Evolutionary conservation across 35 echinoderm and acorn worm species (phyloP), one percentile per base, ranked within the genome.

Genomic region (Stichopus chloronotus): DNA sequence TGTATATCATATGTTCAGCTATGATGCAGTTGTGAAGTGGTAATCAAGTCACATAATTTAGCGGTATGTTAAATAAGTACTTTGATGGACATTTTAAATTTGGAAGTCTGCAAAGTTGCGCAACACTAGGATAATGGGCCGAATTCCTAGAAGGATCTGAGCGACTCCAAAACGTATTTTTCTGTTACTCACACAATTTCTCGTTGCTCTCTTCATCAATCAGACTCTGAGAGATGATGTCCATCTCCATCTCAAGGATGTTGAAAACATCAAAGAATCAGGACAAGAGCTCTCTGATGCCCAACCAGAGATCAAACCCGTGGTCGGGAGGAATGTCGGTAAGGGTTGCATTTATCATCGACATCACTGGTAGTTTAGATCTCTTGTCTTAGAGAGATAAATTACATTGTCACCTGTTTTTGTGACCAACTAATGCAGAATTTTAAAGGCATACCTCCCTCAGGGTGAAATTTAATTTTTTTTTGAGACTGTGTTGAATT

Each of bases 191-290:
- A 43, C 3, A 3, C 8, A 88, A 88, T 30, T 5, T 7, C 19
- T 86, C 1, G 16, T 93, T 55, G 56, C 1, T n/a, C 72, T 93
- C 87, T 87, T 7, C n/a, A 60, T 12, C 72, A 52, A 16, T 83
- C 52, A 96, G 95, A 86, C 92, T 14, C 71, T 96, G 65, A 93
- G 94, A 59, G 88, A 96, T 72, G 97, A 99, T 78, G 88, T 96
- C 4, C 86, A 95, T 9, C 83, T 91, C 25, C 97, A 99, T 76
- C 90, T 92, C 65, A 94, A 95, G 82, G 97, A 99, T 92, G 90
- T 99, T 68, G 95, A 99, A 78, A 96, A 99, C 55, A 89, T 96
- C 19, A 99, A 96, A 90, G 97, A 99, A 14, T 83, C 92, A 53
- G 93, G 92, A 76, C 84, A 90, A 53, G 95, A 99, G 61, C 84